Evolutionary conservation across 1,140 invertebrate genomes (phyloP).

Genomic region (Eumeta japonica): DNA sequence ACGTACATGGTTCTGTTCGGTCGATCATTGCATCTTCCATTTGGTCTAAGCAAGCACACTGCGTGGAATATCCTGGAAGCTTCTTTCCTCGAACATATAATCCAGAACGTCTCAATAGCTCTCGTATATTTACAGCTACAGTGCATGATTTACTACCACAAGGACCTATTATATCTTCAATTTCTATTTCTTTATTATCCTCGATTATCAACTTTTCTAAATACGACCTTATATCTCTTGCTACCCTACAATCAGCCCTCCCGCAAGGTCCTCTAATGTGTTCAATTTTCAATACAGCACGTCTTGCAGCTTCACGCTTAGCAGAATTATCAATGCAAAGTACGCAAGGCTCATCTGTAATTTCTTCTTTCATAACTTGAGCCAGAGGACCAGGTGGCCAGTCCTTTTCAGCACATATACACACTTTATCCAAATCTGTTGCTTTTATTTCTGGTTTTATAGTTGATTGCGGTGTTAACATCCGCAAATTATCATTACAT

Average conservation of each 20-base stretch:
- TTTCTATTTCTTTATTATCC: slow-evolving; percentile 36
- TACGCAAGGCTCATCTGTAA: slow-evolving; percentile 31
- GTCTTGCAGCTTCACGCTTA: slow-evolving; percentile 15
- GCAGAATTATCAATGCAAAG: slow-evolving; percentile 29
- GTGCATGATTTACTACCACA: slow-evolving; percentile 46
- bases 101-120: slow-evolving; percentile 39
- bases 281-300: slow-evolving; percentile 34
- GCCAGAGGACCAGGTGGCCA: slow-evolving; percentile 38
- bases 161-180: slow-evolving; percentile 39
- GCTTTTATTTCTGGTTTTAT: slow-evolving; percentile 39
- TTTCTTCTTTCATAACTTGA: slow-evolving; percentile 32
- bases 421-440: slow-evolving; percentile 43
- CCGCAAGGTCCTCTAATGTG: slow-evolving; percentile 48
- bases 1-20: slow-evolving; percentile 10
- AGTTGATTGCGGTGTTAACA: slow-evolving; percentile 44
- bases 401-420: slow-evolving; percentile 38
- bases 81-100: slow-evolving; percentile 24
- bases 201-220: slow-evolving; percentile 43
- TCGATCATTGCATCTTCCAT: slow-evolving; percentile 34
- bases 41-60: slow-evolving; percentile 39
- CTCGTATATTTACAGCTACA: slow-evolving; percentile 35
- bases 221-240: slow-evolving; percentile 39
- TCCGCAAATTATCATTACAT: slow-evolving; percentile 52
- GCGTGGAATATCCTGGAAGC: slow-evolving; percentile 32
- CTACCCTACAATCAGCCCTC: slow-evolving; percentile 42